Percentiles rank a stretch among this genome's conserved stretches.
These are phyloP conservation scores for Cerceris ruficornis DNA, from an alignment of 2,888 invertebrate species.

Conservation along the genomic window DNA sequence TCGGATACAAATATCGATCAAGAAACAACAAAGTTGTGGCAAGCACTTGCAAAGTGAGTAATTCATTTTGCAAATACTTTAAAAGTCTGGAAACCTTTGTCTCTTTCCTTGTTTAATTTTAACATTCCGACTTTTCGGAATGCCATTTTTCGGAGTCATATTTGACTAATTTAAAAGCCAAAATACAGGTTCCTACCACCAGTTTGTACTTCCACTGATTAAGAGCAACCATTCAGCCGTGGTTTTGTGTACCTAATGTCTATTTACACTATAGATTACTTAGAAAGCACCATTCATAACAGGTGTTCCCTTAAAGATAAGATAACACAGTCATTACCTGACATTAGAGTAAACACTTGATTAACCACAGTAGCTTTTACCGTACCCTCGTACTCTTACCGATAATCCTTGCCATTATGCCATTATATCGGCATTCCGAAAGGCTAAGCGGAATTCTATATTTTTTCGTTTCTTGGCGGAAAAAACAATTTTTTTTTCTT, in stretches of 20 bases:
- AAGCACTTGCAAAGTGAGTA: slow-evolving; percentile 76
- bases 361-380: slow-evolving; percentile 25
- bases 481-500: not conserved
- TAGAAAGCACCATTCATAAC: slow-evolving; percentile 23
- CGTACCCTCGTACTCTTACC: not conserved
- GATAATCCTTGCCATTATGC: not conserved
- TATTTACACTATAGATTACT: slow-evolving; percentile 40
- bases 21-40: slow-evolving; percentile 78
- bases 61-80: not conserved
- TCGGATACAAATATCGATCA: slow-evolving; percentile 78
- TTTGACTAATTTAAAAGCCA: slow-evolving; percentile 2
- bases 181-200: slow-evolving; percentile 5
- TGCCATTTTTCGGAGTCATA: no score
- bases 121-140: not conserved
- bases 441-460: no score
- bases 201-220: not conserved
- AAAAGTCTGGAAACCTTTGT: not conserved
- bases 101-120: not conserved
- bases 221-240: slow-evolving; percentile 10
- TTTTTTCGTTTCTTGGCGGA: not conserved
- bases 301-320: slow-evolving; percentile 47
- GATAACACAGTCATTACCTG: slow-evolving; percentile 32
- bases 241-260: slow-evolving; percentile 6
- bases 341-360: slow-evolving; percentile 19
- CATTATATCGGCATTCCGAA: not conserved